These are phyloP conservation scores for Caenorhabditis brenneri DNA, from an alignment of 1,140 invertebrate genomes.

Conservation along the genomic window DNA sequence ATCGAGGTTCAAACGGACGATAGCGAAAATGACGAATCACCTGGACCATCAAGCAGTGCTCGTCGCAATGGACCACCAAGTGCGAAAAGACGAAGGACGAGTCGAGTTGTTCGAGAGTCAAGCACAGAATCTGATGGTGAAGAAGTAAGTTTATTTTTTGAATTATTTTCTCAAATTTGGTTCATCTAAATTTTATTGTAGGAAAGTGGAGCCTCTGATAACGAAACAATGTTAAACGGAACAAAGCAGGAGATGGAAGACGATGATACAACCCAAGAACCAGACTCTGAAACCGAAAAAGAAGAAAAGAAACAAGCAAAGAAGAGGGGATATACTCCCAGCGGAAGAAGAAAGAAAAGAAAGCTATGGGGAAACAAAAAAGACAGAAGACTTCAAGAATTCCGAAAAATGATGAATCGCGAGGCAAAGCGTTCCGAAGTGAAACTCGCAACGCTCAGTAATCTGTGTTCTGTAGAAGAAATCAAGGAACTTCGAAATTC, in stretches of 20 bases:
- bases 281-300: neutral
- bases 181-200: neutral
- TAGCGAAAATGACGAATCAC: neutral
- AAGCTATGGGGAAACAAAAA: neutral
- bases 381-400: slow-evolving; percentile 2
- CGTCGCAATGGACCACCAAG: neutral
- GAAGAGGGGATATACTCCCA: neutral
- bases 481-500: neutral
- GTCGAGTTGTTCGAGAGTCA: neutral
- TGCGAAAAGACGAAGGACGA: neutral
- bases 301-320: neutral
- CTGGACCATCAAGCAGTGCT: neutral
- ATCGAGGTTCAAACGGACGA: neutral
- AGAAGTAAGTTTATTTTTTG: neutral
- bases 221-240: neutral
- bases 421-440: neutral
- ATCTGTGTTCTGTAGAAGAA: neutral
- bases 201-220: slow-evolving; percentile 5
- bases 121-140: neutral
- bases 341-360: neutral
- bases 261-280: slow-evolving; percentile 2
- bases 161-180: neutral
- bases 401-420: slow-evolving; percentile 1
- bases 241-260: neutral
- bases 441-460: neutral